Evolutionary conservation across 2,888 invertebrate genomes (phyloP).

Genomic region (Thysanoteuthis rhombus): DNA sequence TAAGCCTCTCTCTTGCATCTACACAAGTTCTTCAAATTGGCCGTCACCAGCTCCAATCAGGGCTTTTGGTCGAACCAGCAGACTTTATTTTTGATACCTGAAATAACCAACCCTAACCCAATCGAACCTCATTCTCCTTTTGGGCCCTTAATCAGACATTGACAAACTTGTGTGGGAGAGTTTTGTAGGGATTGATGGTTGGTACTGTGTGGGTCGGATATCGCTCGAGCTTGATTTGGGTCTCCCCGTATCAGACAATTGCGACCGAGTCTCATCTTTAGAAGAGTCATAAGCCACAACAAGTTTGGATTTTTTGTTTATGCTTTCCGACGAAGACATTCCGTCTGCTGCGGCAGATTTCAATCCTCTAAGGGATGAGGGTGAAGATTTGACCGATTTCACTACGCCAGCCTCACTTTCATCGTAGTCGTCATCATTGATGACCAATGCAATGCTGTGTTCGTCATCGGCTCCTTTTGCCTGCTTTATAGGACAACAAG

Average conservation of each 20-base stretch:
- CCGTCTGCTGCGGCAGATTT: not conserved
- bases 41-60: too few relatives aligned
- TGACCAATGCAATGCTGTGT: not conserved
- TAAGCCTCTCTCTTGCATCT: too few relatives aligned
- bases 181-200: not conserved
- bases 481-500: conserved; percentile 52
- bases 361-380: not conserved
- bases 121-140: not conserved
- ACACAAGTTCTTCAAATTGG: too few relatives aligned
- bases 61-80: too few relatives aligned
- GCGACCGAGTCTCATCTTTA: conserved; percentile 18
- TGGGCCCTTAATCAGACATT: not conserved
- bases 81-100: not conserved
- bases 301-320: not conserved
- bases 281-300: conserved; percentile 24
- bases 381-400: not conserved
- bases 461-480: not conserved
- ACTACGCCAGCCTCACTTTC: not conserved
- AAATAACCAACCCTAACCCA: not conserved
- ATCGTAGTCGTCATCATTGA: not conserved
- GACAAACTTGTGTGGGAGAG: not conserved
- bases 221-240: not conserved
- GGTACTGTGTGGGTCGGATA: not conserved
- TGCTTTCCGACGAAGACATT: not conserved
- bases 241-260: not conserved